Conservation (phyloP, 2,113 vertebrate species). For the Chaetorhynchus papuensis region DNA sequence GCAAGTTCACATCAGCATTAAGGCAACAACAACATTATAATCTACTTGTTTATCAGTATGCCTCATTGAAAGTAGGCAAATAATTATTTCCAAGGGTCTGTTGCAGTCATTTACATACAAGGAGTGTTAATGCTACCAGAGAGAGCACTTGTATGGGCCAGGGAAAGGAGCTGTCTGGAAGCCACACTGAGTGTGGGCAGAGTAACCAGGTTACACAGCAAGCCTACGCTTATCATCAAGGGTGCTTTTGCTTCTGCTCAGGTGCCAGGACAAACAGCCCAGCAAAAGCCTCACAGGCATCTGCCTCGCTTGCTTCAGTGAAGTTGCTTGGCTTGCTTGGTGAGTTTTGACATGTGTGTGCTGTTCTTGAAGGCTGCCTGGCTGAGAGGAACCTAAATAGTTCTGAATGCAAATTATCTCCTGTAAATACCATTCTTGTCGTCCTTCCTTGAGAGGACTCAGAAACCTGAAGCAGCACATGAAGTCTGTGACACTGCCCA, state of each 20-base stretch:
- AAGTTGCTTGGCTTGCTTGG: background rate
- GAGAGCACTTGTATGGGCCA: background rate
- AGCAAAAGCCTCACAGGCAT: background rate
- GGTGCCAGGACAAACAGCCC: background rate
- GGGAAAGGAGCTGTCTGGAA: background rate
- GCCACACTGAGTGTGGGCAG: background rate
- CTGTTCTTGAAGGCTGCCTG: background rate
- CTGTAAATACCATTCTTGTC: background rate
- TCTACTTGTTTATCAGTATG: background rate
- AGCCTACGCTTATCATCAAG: background rate
- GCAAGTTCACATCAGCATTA: background rate
- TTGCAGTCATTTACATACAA: background rate
- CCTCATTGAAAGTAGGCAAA: conserved; percentile 4
- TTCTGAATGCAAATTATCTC: background rate
- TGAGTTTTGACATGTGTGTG: background rate
- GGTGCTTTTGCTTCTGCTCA: background rate
- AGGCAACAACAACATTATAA: background rate
- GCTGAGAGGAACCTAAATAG: background rate
- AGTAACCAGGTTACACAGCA: background rate
- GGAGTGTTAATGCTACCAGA: background rate
- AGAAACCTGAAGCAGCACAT: background rate
- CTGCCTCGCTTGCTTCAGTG: background rate
- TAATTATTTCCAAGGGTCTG: background rate
- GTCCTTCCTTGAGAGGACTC: background rate
- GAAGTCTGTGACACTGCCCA: background rate